Evolutionary conservation across 2,797 vertebrate genomes (phyloP).

Genomic region (Oryzias dopingdopingensis): DNA sequence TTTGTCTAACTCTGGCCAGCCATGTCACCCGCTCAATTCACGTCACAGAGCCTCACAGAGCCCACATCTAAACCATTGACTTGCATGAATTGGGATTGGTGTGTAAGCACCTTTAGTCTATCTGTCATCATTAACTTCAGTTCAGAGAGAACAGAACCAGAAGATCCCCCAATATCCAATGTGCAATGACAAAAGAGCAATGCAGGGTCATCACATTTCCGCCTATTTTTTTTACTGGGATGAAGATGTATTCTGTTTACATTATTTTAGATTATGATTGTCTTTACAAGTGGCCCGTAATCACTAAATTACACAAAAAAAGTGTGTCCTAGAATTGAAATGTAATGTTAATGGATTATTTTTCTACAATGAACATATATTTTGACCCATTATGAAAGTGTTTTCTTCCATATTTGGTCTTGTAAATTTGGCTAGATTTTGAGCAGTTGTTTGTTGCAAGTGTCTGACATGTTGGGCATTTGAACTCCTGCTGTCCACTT

Average conservation of each 20-base stretch:
- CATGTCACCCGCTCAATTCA: no score
- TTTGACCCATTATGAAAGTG: no score
- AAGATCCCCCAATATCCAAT: conserved; percentile 23
- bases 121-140: conserved; percentile 65
- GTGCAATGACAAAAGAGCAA: conserved; percentile 4
- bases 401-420: no score
- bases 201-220: conserved; percentile 1
- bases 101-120: conserved; percentile 7
- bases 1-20: no score
- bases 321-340: conserved; percentile 23
- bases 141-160: conserved; percentile 42
- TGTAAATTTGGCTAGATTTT: no score
- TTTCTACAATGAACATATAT: conserved; percentile 14
- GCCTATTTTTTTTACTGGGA: conserved; percentile 37
- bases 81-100: no score
- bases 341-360: conserved; percentile 28
- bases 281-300: conserved; percentile 55
- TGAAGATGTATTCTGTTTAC: conserved; percentile 54
- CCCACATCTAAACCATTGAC: no score
- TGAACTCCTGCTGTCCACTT: no score
- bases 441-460: no score
- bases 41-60: no score
- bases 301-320: conserved; percentile 52
- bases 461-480: no score
- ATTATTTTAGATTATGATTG: conserved; percentile 25